A percentile compares a stretch with the other conserved stretches of the same genome.
Conservation (phyloP, 2,113 vertebrate species). For the Callaeas wilsoni region DNA sequence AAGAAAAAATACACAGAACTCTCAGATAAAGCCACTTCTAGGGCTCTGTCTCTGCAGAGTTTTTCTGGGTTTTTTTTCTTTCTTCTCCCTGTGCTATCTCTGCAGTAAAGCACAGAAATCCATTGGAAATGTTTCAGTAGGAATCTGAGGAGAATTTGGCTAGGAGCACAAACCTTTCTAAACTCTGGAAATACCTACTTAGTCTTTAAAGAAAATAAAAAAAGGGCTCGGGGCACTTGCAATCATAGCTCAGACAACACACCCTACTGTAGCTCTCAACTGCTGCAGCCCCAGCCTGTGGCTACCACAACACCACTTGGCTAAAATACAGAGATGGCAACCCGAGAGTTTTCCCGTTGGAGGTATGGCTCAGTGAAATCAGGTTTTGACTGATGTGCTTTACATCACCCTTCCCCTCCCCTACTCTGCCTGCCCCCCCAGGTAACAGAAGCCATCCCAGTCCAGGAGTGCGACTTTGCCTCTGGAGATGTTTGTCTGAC, state of each 20-base stretch:
- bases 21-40: background rate
- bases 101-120: background rate
- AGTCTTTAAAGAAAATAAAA: background rate
- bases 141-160: background rate
- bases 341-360: accelerated
- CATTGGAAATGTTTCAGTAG: background rate
- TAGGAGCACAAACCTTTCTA: background rate
- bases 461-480: background rate
- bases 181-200: background rate
- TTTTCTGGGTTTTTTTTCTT: background rate
- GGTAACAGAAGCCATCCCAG: background rate
- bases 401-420: accelerated
- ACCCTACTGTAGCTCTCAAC: background rate
- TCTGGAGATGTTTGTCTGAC: background rate
- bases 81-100: background rate
- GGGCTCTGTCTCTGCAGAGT: background rate
- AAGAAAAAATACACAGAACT: background rate
- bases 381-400: background rate
- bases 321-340: background rate
- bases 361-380: background rate
- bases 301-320: background rate
- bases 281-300: background rate
- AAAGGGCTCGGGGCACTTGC: background rate
- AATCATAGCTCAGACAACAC: background rate
- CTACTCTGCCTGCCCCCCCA: accelerated